A percentile compares a stretch with the other conserved stretches of the same genome.
Evolutionary conservation across 2,888 invertebrate species (phyloP).

Genomic region (Macrosiphum euphorbiae): DNA sequence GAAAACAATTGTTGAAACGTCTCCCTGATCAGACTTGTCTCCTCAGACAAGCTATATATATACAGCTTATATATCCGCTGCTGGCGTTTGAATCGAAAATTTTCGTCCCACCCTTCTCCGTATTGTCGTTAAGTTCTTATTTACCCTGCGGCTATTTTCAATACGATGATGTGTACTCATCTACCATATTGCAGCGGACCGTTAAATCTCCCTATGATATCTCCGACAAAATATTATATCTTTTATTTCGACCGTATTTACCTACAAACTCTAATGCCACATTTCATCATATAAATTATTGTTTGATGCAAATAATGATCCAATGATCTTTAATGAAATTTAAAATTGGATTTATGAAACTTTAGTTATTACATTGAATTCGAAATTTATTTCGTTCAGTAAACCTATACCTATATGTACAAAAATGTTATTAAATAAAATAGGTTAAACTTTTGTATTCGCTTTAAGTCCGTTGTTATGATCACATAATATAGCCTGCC

Average conservation of each 20-base stretch:
- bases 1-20: neutral
- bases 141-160: neutral
- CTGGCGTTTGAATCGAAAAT: neutral
- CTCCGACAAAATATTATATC: neutral
- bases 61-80: neutral
- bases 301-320: neutral
- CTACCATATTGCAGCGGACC: neutral
- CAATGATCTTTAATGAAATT: neutral
- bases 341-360: neutral
- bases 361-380: neutral
- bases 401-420: neutral
- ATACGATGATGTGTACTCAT: too few relatives aligned
- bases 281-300: neutral
- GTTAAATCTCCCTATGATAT: slow-evolving; percentile 17
- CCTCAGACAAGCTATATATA: neutral
- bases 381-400: neutral
- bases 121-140: neutral
- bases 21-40: neutral
- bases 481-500: too few relatives aligned
- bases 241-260: neutral
- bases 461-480: neutral
- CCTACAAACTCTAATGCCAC: neutral
- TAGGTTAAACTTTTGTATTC: neutral
- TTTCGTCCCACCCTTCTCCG: neutral
- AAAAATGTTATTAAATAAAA: neutral